phyloP scores from a whole-genome alignment of 2,888 invertebrate genomes.

The Hecatera dysodea region DNA sequence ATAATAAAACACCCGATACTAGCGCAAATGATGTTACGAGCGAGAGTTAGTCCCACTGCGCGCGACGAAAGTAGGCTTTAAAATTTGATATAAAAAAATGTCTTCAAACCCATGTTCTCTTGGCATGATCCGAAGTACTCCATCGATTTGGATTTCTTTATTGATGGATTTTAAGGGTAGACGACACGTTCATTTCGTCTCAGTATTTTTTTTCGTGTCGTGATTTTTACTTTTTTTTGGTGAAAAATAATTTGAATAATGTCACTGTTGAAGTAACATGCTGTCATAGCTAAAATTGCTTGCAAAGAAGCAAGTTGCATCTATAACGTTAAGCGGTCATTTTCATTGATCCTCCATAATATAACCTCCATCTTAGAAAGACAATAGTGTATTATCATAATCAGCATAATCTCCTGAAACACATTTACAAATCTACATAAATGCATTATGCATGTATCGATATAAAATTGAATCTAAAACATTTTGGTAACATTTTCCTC shows the following conservation, averaged over 20 bases:
- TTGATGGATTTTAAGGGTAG: conserved; percentile 41
- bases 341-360: too few relatives aligned
- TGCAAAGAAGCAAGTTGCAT: background rate
- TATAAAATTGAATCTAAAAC: background rate
- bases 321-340: background rate
- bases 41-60: conserved; percentile 1
- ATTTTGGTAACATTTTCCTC: background rate
- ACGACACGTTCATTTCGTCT: conserved; percentile 22
- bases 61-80: conserved; percentile 21
- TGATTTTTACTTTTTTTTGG: background rate
- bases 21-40: conserved; percentile 18
- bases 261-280: background rate
- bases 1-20: background rate
- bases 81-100: conserved; percentile 35
- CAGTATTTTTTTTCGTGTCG: conserved; percentile 4
- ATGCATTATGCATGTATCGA: background rate
- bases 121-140: conserved; percentile 30
- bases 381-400: conserved; percentile 1
- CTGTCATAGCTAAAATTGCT: background rate
- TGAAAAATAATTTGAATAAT: background rate
- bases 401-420: conserved; percentile 6
- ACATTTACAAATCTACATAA: background rate
- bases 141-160: conserved; percentile 38
- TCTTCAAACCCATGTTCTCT: conserved; percentile 22
- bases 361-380: background rate